Base-by-base conservation (phyloP, 2,888 invertebrate genomes). In the Rhingia campestris region DNA sequence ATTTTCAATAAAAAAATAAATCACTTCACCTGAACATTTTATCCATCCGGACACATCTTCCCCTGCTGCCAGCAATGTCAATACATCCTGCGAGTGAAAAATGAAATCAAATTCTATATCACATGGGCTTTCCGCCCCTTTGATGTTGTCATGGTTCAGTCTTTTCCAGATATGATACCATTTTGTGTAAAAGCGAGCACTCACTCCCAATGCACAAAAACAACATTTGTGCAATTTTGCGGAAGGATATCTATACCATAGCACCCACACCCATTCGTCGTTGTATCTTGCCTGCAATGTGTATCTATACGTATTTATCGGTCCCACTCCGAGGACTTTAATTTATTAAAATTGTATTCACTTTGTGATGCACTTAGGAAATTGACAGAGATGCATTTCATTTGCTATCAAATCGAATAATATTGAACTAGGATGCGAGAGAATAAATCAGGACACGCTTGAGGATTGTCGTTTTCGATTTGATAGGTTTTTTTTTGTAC, bases 331-430 rank as follows among this genome's bases (percentile, higher is more conserved):
- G 47, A 58, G 82, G 63, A 73, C 67, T 82, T 73, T 82, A 82
- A 82, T 82, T 77, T 82, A 77, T 82, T 77, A 82, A 82, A 77
- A 82, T 82, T 82, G 82, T 74, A 79, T 79, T 82, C 73, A 82
- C 82, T 82, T 73, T 77, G 82, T 74, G 77, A 79, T 82, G 79
- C 82, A 82, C 82, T 82, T 82, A 82, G 69, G 77, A 82, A 79
- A 82, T 82, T 82, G 82, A 82, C 79, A 79, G 77, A 82, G 82
- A 79, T 82, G 82, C 82, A 82, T 82, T 79, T 79, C 74, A 69
- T 82, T 82, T 82, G 82, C 73, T 74, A 82, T 82, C 73, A 82
- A 82, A 82, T 82, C 82, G 82, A 82, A 79, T 77, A 74, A 79
- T 77, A 82, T 77, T 69, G 73, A 73, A 69, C 73, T 82, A 51